phyloP scores from a whole-genome alignment of 2,888 invertebrate genomes.

The Drosophila maculinotata region DNA sequence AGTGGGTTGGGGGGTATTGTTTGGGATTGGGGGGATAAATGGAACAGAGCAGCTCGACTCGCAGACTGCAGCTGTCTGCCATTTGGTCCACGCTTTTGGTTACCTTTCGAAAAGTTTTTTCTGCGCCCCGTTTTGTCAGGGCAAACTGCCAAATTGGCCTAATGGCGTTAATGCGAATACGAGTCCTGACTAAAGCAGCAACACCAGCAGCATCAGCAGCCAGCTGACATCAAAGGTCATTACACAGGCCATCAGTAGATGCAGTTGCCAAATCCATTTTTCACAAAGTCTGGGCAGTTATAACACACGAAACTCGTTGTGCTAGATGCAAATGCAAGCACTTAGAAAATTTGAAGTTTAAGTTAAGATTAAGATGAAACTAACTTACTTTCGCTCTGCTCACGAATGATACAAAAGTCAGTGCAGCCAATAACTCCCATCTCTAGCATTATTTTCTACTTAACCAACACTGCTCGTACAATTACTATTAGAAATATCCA shows the following conservation, averaged over 20 bases:
- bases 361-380: too few species aligned
- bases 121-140: constrained; percentile 46
- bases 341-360: constrained; percentile 53
- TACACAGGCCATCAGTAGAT: constrained; percentile 54
- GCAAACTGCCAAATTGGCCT: constrained; percentile 79
- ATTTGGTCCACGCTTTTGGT: constrained; percentile 59
- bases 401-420: too few species aligned
- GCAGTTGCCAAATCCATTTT: constrained; percentile 57
- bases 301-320: constrained; percentile 21
- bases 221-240: constrained; percentile 64
- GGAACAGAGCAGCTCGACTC: constrained; percentile 15
- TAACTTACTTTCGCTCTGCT: too few species aligned
- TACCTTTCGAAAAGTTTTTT: constrained; percentile 68
- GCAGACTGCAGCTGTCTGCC: constrained; percentile 36
- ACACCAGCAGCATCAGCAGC: constrained; percentile 37
- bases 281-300: constrained; percentile 31
- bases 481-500: background rate
- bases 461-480: constrained; percentile 28
- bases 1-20: background rate
- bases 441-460: background rate
- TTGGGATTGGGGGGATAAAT: background rate
- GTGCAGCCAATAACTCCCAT: background rate
- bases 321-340: constrained; percentile 64
- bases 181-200: constrained; percentile 65
- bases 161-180: constrained; percentile 82